Base-by-base conservation (phyloP, 2,797 vertebrate species). In the Merluccius polli region DNA sequence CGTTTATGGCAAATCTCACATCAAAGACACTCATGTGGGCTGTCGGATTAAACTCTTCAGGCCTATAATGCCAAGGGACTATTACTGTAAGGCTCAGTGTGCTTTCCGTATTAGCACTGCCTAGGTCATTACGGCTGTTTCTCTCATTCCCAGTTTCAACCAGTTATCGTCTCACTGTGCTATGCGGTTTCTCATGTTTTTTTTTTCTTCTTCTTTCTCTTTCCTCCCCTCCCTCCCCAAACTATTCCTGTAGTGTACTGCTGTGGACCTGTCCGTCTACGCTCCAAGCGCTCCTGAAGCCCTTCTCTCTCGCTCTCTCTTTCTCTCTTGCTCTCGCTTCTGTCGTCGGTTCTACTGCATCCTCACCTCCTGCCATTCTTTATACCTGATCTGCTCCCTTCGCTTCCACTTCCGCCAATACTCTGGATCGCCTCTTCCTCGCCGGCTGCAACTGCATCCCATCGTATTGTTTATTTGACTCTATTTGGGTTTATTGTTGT, bases 241-340 rank as follows among this genome's bases (percentile, higher is more conserved):
- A 5, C 86, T 24, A 8, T 24, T 86, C 85, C 81, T 89, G 8
- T 87, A 94, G 93, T 93, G 82, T 93, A 93, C 87, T 94, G 94
- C 91, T 94, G 93, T 83, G 93, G 92, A 74, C 92, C 93, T 73
- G 93, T 98, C 89, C 95, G 94, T 88, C 90, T 96, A 86, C 95
- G 93, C 72, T 89, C 93, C 93, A 96, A 94, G 93, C 93, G 87
- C 87, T 88, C 93, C 91, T 98, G 95, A 99, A 92, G 93, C 91
- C 76, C 79, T 81, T 87, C 88, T 82, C 87, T 85, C 88, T 90
- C 83, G 85, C 89, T 88, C 83, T 83, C 88, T 91, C 84, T 87
- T 91, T 86, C 87, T 78, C 79, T 69, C 79, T 83, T 74, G 31
- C 30, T 32, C 52, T 11, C 52, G 21, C 73, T 35, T n/a, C n/a